These are phyloP conservation scores for Spodoptera frugiperda DNA, from an alignment of 1,140 invertebrate genomes.

Conservation along the genomic window DNA sequence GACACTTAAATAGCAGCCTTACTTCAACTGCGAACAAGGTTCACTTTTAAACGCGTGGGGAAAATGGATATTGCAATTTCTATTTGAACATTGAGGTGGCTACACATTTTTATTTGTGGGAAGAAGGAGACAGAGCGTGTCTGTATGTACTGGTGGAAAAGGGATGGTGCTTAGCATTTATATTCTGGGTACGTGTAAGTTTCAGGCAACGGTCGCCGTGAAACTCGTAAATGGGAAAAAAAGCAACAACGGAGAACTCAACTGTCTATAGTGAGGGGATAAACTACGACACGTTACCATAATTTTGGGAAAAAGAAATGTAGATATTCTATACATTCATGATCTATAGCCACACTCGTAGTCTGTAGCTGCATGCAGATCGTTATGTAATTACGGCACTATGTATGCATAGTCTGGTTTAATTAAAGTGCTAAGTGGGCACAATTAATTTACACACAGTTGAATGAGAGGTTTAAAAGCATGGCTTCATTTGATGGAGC, in stretches of 20 bases:
- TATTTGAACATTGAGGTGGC: constrained; percentile 75
- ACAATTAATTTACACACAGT: constrained; percentile 31
- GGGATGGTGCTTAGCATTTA: constrained; percentile 78
- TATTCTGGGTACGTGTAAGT: constrained; percentile 86
- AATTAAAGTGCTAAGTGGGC: constrained; percentile 31
- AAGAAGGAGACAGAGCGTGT: constrained; percentile 68
- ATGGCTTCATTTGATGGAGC: constrained; percentile 29
- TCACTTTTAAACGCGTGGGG: constrained; percentile 56
- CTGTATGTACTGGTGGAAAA: constrained; percentile 57
- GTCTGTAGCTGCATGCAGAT: constrained; percentile 10
- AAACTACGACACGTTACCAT: constrained; percentile 47
- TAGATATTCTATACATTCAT: not conserved
- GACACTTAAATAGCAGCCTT: constrained; percentile 54
- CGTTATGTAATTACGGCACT: constrained; percentile 5
- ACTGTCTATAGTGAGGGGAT: constrained; percentile 80
- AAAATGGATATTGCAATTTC: constrained; percentile 76
- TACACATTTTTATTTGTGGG: constrained; percentile 84
- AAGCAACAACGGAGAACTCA: constrained; percentile 84
- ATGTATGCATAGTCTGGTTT: constrained; percentile 32
- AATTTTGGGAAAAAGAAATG: constrained; percentile 14
- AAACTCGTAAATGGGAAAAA: constrained; percentile 86
- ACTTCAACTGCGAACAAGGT: constrained; percentile 41
- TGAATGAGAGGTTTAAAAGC: constrained; percentile 17
- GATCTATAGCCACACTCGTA: not conserved
- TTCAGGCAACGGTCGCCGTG: constrained; percentile 85